phyloP scores from a whole-genome alignment of 1,140 invertebrate genomes.

The Frieseomelitta varia region DNA sequence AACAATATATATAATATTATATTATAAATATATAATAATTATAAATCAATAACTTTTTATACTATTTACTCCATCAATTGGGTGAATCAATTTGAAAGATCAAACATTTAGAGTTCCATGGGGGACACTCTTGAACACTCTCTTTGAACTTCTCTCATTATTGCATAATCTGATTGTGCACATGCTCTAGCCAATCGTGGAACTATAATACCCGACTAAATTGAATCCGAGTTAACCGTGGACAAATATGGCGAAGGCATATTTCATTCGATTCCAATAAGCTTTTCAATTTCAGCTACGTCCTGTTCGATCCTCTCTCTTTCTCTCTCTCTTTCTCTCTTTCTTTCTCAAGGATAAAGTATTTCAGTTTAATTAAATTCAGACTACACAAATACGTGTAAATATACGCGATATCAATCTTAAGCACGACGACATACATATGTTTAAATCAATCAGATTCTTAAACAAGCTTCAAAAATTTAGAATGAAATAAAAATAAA shows the following conservation, averaged over 20 bases:
- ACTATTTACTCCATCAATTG: neutral
- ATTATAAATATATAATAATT: no score
- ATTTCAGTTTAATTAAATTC: neutral
- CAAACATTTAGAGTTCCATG: neutral
- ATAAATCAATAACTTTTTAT: no score
- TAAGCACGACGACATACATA: neutral
- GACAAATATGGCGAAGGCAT: neutral
- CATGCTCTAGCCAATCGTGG: neutral
- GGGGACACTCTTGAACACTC: neutral
- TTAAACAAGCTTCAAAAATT: no score
- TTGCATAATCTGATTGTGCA: neutral
- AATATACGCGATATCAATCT: neutral
- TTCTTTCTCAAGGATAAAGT: neutral
- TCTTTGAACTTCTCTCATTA: neutral
- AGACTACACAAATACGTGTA: neutral
- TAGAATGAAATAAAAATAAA: neutral
- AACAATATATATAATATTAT: no score
- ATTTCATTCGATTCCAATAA: neutral
- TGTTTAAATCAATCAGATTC: neutral
- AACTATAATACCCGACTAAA: neutral
- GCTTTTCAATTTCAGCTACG: neutral
- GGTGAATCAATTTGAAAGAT: neutral
- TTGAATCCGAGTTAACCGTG: neutral
- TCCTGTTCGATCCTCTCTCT: neutral
- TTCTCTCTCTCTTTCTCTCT: no score